Conservation (phyloP, 2,797 vertebrate genomes). For the Margarornis squamiger region DNA sequence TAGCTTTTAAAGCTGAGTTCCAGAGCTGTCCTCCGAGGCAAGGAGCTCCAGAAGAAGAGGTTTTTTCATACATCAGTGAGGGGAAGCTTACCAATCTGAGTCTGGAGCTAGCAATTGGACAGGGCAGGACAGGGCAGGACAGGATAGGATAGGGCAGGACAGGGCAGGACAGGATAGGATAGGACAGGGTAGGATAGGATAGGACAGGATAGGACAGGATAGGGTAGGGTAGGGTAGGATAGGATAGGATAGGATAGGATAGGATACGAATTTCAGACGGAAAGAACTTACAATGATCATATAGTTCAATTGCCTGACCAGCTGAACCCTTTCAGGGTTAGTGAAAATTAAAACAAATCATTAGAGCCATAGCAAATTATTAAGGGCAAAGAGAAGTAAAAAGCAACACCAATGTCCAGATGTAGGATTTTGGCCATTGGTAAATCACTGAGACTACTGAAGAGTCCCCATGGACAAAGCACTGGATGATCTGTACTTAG, state of each 20-base stretch:
- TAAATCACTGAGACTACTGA: neutral
- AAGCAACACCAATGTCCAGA: fast-evolving
- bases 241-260: neutral
- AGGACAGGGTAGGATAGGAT: neutral
- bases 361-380: neutral
- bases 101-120: neutral
- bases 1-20: neutral
- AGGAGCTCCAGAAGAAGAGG: neutral
- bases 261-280: neutral
- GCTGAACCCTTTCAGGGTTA: neutral
- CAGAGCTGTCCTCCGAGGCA: neutral
- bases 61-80: neutral
- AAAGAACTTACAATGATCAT: fast-evolving
- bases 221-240: neutral
- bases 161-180: neutral
- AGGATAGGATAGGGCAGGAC: neutral
- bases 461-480: neutral
- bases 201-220: neutral
- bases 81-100: neutral
- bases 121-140: too few species aligned
- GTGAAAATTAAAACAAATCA: neutral
- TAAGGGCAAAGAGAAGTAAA: neutral
- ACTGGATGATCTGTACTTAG: neutral
- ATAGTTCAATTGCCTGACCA: neutral
- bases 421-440: neutral